phyloP scores from a whole-genome alignment of 2,797 vertebrate species.

The Clarias laeviceps region DNA sequence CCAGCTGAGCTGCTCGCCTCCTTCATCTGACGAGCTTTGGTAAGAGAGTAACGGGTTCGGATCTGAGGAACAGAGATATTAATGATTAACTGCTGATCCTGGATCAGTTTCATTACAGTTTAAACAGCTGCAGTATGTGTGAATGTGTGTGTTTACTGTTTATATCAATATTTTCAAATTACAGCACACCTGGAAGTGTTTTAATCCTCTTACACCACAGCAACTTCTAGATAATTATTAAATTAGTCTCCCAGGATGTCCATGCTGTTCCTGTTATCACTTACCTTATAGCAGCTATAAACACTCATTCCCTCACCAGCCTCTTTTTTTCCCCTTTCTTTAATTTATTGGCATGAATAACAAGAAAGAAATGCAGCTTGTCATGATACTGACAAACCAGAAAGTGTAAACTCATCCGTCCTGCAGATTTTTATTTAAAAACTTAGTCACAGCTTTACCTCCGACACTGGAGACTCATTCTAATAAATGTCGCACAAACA shows the following conservation, averaged over 20 bases:
- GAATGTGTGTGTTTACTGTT: not conserved
- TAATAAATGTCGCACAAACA: not conserved
- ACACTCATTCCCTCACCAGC: not conserved
- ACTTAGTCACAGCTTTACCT: not conserved
- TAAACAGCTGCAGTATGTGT: not conserved
- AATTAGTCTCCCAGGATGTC: not conserved
- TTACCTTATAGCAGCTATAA: not conserved
- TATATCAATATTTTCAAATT: not conserved
- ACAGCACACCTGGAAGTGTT: not conserved
- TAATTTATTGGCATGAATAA: not conserved
- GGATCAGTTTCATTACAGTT: not conserved
- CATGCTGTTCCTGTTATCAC: not conserved
- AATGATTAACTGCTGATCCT: not conserved
- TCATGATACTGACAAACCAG: not conserved
- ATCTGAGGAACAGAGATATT: slow-evolving; percentile 54
- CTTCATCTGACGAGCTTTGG: slow-evolving; percentile 47
- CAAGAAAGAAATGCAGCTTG: not conserved
- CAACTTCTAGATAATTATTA: no score
- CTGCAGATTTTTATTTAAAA: not conserved
- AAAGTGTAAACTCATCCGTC: not conserved
- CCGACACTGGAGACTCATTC: not conserved
- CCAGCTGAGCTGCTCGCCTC: slow-evolving; percentile 52
- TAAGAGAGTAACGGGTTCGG: slow-evolving; percentile 55
- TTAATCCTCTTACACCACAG: not conserved
- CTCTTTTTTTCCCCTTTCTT: not conserved